These are phyloP conservation scores for Diachasma alloeum DNA, from an alignment of 1,140 invertebrate species.

Conservation along the genomic window DNA sequence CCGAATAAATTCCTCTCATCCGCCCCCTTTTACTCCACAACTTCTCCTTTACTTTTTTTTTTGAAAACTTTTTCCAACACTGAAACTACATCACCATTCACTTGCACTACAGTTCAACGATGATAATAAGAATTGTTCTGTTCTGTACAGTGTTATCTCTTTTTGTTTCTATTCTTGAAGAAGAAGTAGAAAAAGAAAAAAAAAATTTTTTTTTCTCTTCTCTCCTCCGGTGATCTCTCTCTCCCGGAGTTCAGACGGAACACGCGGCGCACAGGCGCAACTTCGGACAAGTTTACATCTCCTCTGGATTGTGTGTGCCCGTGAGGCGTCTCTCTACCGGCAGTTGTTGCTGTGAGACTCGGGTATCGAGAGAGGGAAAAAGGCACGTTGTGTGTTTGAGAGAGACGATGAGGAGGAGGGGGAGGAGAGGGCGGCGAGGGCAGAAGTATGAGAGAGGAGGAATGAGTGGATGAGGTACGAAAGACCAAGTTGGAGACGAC, in stretches of 20 bases:
- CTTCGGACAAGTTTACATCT: conserved; percentile 24
- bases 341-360: background rate
- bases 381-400: background rate
- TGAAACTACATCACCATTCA: conserved; percentile 5
- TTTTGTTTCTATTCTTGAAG: background rate
- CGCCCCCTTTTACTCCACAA: background rate
- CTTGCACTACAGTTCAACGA: background rate
- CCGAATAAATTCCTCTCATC: background rate
- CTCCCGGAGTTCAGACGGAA: background rate
- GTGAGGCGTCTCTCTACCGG: conserved; percentile 12
- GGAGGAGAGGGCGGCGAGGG: background rate
- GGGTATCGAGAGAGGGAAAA: background rate
- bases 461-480: background rate
- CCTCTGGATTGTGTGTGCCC: background rate
- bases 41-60: background rate
- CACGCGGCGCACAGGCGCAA: conserved; percentile 12
- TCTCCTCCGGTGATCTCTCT: background rate
- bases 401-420: background rate
- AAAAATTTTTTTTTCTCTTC: background rate
- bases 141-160: background rate
- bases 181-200: too few relatives aligned
- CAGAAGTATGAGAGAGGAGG: background rate
- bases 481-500: background rate
- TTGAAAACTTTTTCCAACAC: background rate
- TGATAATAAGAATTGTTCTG: conserved; percentile 7